Base-by-base conservation (phyloP, 2,797 vertebrate genomes). In the Myioborus miniatus region DNA sequence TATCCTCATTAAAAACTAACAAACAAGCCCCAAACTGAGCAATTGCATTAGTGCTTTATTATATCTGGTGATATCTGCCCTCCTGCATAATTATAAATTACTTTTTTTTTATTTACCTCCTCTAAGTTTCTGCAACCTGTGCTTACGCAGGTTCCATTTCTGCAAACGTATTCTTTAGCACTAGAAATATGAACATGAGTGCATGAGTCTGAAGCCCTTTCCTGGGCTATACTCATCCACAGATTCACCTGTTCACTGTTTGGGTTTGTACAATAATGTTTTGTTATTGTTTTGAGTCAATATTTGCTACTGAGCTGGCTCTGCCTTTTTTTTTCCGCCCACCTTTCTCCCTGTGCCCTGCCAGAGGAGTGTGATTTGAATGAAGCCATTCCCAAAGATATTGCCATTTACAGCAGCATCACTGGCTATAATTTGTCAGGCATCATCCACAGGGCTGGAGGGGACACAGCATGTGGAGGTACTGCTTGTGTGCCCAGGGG, bases 241-340 rank as follows among this genome's bases (percentile, higher is more conserved):
- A 62, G 52, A 49, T 39, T 94, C 65, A 75, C 87, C 79, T 44
- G 0, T 62, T 88, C 39, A 30, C 59, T 88, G 74, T 76, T 65
- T 78, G 64, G 44, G 74, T 24, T 94, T 65, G 83, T 74, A 70
- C 69, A 95, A 55, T 23, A 65, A 56, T 39, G n/a, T 94, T 93
- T 81, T 86, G 39, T 81, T 82, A 78, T 50, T 91, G 68, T 81
- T 95, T 79, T 79, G 44, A 90, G 62, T 90, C 69, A 90, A 43
- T 74, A 86, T 93, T 95, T 95, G 81, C 70, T 72, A 47, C 53
- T 37, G 49, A 4, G 2, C 77, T 39, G 63, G 59, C 81, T 90
- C 59, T 94, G 88, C 70, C 74, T 89, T 96, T 86, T 93, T 78
- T 26, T 52, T 88, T 72, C 80, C 90, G 58, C 62, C 69, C 77